Evolutionary conservation across 2,113 vertebrate species (phyloP), one percentile per base, ranked within the genome.

Genomic region (human): DNA sequence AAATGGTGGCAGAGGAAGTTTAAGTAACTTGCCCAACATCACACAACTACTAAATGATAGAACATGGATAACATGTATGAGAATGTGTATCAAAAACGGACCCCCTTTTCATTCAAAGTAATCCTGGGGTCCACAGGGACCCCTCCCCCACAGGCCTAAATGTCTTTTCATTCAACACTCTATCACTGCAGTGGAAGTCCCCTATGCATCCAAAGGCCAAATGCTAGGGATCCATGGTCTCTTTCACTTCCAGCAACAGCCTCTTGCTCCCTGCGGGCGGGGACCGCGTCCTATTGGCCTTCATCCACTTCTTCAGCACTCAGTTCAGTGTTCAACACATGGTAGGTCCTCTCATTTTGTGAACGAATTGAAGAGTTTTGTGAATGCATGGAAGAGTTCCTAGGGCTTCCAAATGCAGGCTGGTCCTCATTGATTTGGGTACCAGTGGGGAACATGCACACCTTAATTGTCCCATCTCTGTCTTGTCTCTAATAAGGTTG

Each of bases 281-380:
- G 48, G 27, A 3, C 48, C 38, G 1, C 0, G 0, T 35, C 52
- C 32, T 73, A 6, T 10, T 23, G 6, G 22, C 35, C 30, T 80
- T 52, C 70, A 30, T 50, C 7, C 18, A 23, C 52, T 68, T n/a
- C 82, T 52, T 79, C 17, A 90, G 86, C 55, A 25, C n/a, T 20
- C n/a, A 17, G 45, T 20, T 20, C 72, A 38, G 25, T 20, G 20
- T n/a, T 35, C 5, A 3, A 32, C 10, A 30, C 35, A 35, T 0
- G 59, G 4, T 22, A 80, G 64, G 43, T 43, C 79, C 81, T 89
- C 66, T 94, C n/a, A 38, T 6, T 59, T 64, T 75, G 22, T 35
- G 3, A 68, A 68, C 6, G 16, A 35, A 35, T 14, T 68, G 14
- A n/a, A 68, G 30, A 68, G 32, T 6, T 61, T 57, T 57, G 11